Base-by-base conservation (phyloP, 2,113 vertebrate species). In the Salvator merianae region DNA sequence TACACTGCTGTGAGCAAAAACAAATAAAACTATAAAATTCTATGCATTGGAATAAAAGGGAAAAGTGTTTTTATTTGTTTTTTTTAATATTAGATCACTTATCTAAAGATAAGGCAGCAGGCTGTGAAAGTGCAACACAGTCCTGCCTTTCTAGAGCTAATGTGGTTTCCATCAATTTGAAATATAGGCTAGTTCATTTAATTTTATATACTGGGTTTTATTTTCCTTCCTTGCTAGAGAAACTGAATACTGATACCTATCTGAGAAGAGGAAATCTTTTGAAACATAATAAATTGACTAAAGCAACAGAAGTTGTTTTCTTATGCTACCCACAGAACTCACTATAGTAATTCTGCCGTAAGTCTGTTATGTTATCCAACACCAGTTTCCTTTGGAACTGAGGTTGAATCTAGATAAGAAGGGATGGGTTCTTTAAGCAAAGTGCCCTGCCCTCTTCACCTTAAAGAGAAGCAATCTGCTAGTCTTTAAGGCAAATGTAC, bases 201-300 rank as follows among this genome's bases (percentile, higher is more conserved):
- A 86, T 87, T 43, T 75, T 69, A 43, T 76, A 62, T 88, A 32
- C 90, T 82, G 73, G 63, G 34, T 68, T 77, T 77, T 84, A 84
- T n/a, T 0, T 68, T 79, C 50, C 84, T 62, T 87, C 73, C 59
- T 63, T 74, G 28, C 7, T 0, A 47, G 7, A 62, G 59, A 87
- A 85, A 85, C 77, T 80, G 70, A 88, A 85, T 71, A 2, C 55
- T 88, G 24, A 68, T 70, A 63, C 5, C 7, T 89, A 83, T 59
- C 7, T 71, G 87, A 73, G 0, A 87, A 34, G 40, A 77, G 38
- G 55, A 77, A 43, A 13, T 73, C 28, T 47, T 83, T 50, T 77
- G 32, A 84, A 9, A 36, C 71, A 75, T 62, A 76, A 86, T 85
- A 82, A 75, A 86, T 79, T 34, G 62, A 77, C 72, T 79, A 79